Evolutionary conservation across 2,888 invertebrate species (phyloP).

Genomic region (Diaphora mendica): DNA sequence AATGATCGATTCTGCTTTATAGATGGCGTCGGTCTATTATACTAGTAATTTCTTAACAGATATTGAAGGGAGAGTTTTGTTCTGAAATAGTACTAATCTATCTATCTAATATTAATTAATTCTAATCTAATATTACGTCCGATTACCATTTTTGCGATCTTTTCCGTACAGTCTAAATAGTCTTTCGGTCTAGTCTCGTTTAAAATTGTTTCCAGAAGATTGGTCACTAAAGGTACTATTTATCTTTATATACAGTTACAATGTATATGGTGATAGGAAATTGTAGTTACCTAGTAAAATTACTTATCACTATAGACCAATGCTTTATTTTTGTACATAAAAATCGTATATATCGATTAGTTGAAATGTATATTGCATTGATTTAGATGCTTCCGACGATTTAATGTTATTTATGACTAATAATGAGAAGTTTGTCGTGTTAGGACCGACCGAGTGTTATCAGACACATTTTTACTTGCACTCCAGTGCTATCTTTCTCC

Average conservation of each 20-base stretch:
- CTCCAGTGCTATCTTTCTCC: too few species aligned
- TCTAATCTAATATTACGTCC: background rate
- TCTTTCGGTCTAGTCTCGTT: background rate
- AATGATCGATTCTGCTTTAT: background rate
- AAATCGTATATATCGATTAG: too few species aligned
- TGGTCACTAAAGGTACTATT: background rate
- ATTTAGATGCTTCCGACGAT: too few species aligned
- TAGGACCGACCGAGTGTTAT: too few species aligned
- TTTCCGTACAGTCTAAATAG: background rate
- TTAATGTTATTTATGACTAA: too few species aligned
- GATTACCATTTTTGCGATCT: background rate
- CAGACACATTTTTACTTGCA: too few species aligned
- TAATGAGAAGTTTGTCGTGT: too few species aligned
- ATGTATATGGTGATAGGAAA: background rate
- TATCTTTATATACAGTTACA: background rate
- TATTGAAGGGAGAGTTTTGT: background rate
- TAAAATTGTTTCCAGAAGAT: background rate
- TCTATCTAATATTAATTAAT: too few species aligned
- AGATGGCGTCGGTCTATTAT: background rate
- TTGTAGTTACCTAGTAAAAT: too few species aligned
- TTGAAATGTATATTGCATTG: too few species aligned
- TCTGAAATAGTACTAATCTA: background rate
- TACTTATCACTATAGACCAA: too few species aligned
- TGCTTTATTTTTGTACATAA: too few species aligned
- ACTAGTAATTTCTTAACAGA: background rate